These are phyloP conservation scores for Zaprionus kolodkinae DNA, from an alignment of 1,140 invertebrate genomes.

Conservation along the genomic window DNA sequence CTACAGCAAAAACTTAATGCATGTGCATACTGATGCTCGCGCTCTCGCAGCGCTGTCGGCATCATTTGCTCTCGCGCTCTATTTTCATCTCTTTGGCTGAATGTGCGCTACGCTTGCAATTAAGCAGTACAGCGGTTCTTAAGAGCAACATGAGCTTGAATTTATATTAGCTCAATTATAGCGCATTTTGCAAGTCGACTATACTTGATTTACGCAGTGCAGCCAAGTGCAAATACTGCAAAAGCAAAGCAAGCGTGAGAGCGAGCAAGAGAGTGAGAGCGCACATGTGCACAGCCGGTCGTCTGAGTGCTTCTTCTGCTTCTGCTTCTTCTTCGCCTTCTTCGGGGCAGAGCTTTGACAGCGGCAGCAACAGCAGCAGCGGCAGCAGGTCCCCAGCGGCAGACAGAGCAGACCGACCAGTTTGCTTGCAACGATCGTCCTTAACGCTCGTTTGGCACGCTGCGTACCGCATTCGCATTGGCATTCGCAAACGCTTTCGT, in stretches of 20 bases:
- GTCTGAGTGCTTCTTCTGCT: conserved; percentile 22
- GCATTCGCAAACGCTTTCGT: conserved; percentile 21
- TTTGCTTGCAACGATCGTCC: conserved; percentile 73
- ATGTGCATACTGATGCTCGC: conserved; percentile 6
- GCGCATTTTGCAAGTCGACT: conserved; percentile 25
- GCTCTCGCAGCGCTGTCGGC: background rate
- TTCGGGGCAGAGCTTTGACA: conserved; percentile 43
- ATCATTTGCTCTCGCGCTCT: conserved; percentile 1
- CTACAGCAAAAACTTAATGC: background rate
- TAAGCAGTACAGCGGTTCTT: background rate
- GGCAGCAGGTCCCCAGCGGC: background rate
- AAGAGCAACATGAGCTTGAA: too few species aligned
- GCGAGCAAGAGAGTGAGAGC: conserved; percentile 15
- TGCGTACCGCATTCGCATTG: conserved; percentile 13
- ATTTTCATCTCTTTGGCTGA: conserved; percentile 12
- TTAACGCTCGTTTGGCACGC: conserved; percentile 56
- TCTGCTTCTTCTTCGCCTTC: background rate
- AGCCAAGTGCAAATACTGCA: conserved; percentile 65
- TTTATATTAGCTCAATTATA: background rate
- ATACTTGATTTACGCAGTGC: conserved; percentile 43
- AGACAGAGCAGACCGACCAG: conserved; percentile 50
- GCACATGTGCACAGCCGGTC: conserved; percentile 37
- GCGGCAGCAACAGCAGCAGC: too few species aligned
- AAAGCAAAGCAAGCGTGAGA: conserved; percentile 6
- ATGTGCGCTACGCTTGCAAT: background rate